These are phyloP conservation scores for Oryzias melastigma DNA, from an alignment of 2,113 vertebrate genomes.

Conservation along the genomic window DNA sequence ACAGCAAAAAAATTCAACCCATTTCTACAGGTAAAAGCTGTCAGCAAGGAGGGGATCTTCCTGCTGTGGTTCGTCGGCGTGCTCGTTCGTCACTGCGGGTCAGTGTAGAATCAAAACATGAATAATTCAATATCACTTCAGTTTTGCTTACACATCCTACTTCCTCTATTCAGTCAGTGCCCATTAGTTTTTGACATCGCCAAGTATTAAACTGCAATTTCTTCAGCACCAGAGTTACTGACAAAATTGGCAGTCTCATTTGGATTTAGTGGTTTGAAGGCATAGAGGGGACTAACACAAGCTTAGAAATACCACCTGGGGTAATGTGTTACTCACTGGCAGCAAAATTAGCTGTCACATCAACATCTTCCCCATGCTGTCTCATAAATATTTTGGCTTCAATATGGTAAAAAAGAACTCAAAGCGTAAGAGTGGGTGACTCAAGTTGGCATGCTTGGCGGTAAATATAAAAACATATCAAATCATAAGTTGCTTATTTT, in stretches of 20 bases:
- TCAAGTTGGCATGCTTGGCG: conserved; percentile 2
- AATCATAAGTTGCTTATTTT: background rate
- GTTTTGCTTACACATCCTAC: background rate
- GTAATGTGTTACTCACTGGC: conserved; percentile 30
- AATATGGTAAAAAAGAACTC: conserved; percentile 17
- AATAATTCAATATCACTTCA: conserved; percentile 4
- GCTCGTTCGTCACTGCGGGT: background rate
- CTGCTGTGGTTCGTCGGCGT: background rate
- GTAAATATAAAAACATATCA: background rate
- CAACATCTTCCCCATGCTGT: conserved; percentile 20
- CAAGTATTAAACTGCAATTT: conserved; percentile 6
- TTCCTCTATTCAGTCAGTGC: conserved; percentile 1
- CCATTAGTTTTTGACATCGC: conserved; percentile 9
- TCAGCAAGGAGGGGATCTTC: background rate
- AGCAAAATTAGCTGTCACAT: conserved; percentile 32
- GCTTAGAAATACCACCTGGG: conserved; percentile 11
- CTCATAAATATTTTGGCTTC: conserved; percentile 29
- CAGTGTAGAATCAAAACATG: background rate
- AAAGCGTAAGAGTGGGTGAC: conserved; percentile 5
- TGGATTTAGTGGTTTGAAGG: conserved; percentile 4
- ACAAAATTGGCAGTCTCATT: conserved; percentile 5
- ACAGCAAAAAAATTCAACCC: background rate
- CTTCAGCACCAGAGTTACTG: background rate
- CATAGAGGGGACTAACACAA: background rate
- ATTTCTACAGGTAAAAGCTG: background rate